phyloP scores from a whole-genome alignment of 2,888 invertebrate species.

The Chirona hameri region DNA sequence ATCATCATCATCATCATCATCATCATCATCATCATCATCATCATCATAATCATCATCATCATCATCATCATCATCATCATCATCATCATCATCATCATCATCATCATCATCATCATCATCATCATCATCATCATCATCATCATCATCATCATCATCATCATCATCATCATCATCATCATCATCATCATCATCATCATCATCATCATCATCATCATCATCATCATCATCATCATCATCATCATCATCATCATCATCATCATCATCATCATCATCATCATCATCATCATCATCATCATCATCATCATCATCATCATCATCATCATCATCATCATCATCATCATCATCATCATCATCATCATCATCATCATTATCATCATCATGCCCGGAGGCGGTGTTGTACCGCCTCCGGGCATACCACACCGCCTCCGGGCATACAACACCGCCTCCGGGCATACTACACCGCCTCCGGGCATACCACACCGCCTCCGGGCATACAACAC shows the following conservation, averaged over 20 bases:
- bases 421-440: too few relatives aligned
- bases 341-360: slow-evolving; percentile 11
- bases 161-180: not conserved
- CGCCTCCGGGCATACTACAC: too few relatives aligned
- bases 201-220: slow-evolving; percentile 5
- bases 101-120: slow-evolving; percentile 22
- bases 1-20: slow-evolving; percentile 13
- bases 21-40: too few relatives aligned
- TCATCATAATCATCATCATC: too few relatives aligned
- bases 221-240: slow-evolving; percentile 12
- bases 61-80: too few relatives aligned
- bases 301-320: slow-evolving; percentile 23
- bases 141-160: slow-evolving; percentile 4
- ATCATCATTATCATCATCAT: slow-evolving; percentile 13
- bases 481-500: too few relatives aligned
- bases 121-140: slow-evolving; percentile 23
- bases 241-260: slow-evolving; percentile 23
- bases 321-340: slow-evolving; percentile 22
- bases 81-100: not conserved
- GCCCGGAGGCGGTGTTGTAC: not conserved
- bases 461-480: too few relatives aligned
- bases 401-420: too few relatives aligned
- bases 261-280: not conserved
- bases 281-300: slow-evolving; percentile 6
- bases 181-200: not conserved